phyloP scores from a whole-genome alignment of 1,140 invertebrate genomes.

The Scylla paramamosain region DNA sequence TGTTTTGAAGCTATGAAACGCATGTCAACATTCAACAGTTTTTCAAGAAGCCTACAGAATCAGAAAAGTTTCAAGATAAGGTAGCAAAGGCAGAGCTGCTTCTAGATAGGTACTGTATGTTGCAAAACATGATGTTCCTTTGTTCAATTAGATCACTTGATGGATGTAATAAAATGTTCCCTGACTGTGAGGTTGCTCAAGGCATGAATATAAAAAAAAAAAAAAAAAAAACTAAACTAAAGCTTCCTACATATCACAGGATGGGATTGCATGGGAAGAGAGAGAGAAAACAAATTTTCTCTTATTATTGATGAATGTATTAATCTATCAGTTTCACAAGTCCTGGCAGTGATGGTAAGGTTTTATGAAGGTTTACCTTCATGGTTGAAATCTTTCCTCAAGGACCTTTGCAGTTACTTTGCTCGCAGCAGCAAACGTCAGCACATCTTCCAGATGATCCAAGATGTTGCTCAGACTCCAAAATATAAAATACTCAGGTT shows the following conservation, averaged over 20 bases:
- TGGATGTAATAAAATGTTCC: too few relatives aligned
- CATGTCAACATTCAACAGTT: slow-evolving; percentile 22
- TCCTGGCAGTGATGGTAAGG: slow-evolving; percentile 5
- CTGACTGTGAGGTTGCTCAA: too few relatives aligned
- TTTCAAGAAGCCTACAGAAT: not conserved
- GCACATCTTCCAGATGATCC: too few relatives aligned
- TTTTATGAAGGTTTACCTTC: too few relatives aligned
- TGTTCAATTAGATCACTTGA: slow-evolving; percentile 14
- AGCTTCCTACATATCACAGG: slow-evolving; percentile 4
- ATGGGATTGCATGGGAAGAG: slow-evolving; percentile 38
- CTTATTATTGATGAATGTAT: slow-evolving; percentile 31
- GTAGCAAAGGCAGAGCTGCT: too few relatives aligned
- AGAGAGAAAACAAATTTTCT: slow-evolving; percentile 34
- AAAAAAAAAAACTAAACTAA: too few relatives aligned
- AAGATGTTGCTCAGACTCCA: too few relatives aligned
- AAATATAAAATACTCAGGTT: too few relatives aligned
- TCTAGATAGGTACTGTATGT: slow-evolving; percentile 21
- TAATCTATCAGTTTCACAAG: slow-evolving; percentile 34
- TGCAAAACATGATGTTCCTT: slow-evolving; percentile 49
- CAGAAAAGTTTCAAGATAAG: slow-evolving; percentile 3
- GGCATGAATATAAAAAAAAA: too few relatives aligned
- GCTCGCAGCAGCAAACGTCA: too few relatives aligned
- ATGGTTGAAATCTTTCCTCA: too few relatives aligned
- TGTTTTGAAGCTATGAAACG: slow-evolving; percentile 32
- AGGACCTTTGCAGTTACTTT: too few relatives aligned